phyloP scores from a whole-genome alignment of 2,113 vertebrate genomes.

The Nannobrachium achirus region DNA sequence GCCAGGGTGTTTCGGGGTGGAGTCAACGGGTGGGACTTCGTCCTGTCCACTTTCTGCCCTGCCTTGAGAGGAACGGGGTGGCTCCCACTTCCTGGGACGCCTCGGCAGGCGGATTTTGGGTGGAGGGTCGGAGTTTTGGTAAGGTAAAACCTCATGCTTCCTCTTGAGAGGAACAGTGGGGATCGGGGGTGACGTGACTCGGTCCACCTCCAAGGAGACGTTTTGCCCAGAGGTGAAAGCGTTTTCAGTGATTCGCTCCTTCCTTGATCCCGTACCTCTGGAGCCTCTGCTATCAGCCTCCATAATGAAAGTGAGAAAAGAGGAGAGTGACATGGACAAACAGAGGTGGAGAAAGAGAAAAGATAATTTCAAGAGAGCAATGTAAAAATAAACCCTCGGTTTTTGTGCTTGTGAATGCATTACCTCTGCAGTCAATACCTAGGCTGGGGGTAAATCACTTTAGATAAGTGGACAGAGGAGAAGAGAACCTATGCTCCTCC shows the following conservation, averaged over 20 bases:
- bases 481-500: not conserved
- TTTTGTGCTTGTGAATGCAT: conserved; percentile 16
- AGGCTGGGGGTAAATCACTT: conserved; percentile 1
- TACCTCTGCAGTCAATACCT: conserved; percentile 12
- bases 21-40: not conserved
- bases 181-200: not conserved
- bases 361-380: conserved; percentile 14
- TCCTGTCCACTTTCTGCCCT: not conserved
- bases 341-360: conserved; percentile 11
- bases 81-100: conserved; percentile 45
- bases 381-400: conserved; percentile 7
- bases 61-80: conserved; percentile 34
- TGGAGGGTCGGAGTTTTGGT: conserved; percentile 1
- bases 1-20: not conserved
- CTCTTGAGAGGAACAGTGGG: conserved; percentile 49
- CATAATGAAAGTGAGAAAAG: conserved; percentile 29
- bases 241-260: not conserved
- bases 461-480: conserved; percentile 7
- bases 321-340: conserved; percentile 10
- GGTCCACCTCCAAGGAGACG: conserved; percentile 3
- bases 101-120: conserved; percentile 30
- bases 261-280: conserved; percentile 22
- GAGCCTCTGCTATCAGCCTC: conserved; percentile 39
- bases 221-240: conserved; percentile 12
- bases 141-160: conserved; percentile 30